A percentile compares a stretch with the other conserved stretches of the same genome.
phyloP scores from a whole-genome alignment of 1,140 invertebrate species.

The Magallana gigas region DNA sequence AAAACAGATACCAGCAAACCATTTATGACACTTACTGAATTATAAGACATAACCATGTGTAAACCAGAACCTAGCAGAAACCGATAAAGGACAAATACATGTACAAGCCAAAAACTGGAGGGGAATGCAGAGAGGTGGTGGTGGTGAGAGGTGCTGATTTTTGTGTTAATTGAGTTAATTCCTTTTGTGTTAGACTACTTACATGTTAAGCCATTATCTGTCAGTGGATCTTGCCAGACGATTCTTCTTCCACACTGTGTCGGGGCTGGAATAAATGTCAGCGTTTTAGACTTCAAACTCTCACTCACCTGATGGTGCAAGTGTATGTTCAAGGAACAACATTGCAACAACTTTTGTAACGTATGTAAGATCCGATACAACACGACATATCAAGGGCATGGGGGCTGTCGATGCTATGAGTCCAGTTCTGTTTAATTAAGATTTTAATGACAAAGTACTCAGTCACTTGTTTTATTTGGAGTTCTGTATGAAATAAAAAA shows the following conservation, averaged over 20 bases:
- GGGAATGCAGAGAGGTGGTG: background rate
- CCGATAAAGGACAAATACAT: background rate
- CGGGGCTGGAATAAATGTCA: slow-evolving; percentile 26
- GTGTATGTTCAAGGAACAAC: slow-evolving; percentile 15
- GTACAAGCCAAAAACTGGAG: background rate
- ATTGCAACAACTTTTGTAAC: background rate
- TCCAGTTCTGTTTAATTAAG: background rate
- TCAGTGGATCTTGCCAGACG: background rate
- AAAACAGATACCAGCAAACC: background rate
- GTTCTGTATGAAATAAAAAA: too few species aligned
- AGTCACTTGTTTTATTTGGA: background rate
- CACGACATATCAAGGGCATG: background rate
- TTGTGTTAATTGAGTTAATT: slow-evolving; percentile 27
- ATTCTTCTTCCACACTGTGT: slow-evolving; percentile 15
- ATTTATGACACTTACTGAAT: background rate
- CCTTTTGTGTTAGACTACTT: slow-evolving; percentile 35
- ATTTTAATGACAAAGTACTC: background rate
- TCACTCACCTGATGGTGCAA: background rate
- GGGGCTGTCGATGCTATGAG: background rate
- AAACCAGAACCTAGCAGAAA: background rate
- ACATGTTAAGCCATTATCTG: slow-evolving; percentile 35
- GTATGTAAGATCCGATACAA: background rate
- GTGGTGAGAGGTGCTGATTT: background rate
- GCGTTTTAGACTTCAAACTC: background rate
- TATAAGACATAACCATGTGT: background rate